A percentile compares a stretch with the other conserved stretches of the same genome.
Evolutionary conservation across 2,797 vertebrate species (phyloP).

Genomic region (Poeciliopsis infans): DNA sequence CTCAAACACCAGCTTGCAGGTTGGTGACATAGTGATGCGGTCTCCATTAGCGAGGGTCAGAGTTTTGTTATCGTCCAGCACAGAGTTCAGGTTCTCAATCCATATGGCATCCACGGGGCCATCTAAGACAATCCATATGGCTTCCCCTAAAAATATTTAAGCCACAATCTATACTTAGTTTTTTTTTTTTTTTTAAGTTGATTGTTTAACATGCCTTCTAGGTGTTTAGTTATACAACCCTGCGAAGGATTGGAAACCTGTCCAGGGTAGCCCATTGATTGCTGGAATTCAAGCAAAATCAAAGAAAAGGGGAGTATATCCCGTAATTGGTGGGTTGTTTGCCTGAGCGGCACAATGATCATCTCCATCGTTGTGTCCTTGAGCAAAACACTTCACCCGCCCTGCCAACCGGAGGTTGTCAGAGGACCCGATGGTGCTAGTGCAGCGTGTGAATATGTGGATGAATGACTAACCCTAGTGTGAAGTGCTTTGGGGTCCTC

Average conservation of each 20-base stretch:
- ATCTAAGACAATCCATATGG: conserved; percentile 93
- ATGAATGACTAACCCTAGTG: no score
- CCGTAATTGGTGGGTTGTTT: no score
- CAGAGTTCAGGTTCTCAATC: conserved; percentile 96
- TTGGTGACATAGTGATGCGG: conserved; percentile 91
- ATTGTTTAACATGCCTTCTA: background rate
- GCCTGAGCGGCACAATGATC: no score
- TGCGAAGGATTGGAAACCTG: no score
- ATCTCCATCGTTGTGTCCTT: no score
- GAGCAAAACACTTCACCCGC: no score
- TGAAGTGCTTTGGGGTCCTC: no score
- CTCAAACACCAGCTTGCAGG: conserved; percentile 92
- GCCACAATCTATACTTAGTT: background rate
- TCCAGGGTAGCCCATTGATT: no score
- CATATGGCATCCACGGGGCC: conserved; percentile 95
- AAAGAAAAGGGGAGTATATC: background rate
- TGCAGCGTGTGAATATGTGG: no score
- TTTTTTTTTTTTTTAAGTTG: background rate
- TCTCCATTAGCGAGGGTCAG: conserved; percentile 92
- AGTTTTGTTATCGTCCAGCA: conserved; percentile 93
- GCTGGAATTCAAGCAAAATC: background rate
- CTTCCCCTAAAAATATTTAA: conserved; percentile 65
- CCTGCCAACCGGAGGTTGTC: no score
- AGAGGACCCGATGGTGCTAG: no score
- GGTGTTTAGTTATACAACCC: background rate